Percentiles rank a stretch among this genome's conserved stretches.
Evolutionary conservation across 1,140 invertebrate species (phyloP).

Genomic region (Delia radicum): DNA sequence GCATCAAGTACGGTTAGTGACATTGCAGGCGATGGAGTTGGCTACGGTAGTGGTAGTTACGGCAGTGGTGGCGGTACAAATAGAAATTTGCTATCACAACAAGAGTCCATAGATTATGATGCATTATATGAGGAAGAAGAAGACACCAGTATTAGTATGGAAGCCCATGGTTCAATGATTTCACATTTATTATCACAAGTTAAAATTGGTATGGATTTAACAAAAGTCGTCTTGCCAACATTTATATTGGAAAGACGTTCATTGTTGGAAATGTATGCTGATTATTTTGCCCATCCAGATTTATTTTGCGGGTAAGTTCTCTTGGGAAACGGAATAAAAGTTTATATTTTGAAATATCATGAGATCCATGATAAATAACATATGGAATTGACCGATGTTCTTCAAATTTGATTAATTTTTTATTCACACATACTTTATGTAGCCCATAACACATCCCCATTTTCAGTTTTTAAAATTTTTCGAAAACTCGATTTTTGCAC

Average conservation of each 20-base stretch:
- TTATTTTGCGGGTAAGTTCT: conserved; percentile 85
- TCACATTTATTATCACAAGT: conserved; percentile 93
- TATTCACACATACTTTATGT: no score
- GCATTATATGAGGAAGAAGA: conserved; percentile 87
- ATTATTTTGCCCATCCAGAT: conserved; percentile 97
- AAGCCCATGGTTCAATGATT: conserved; percentile 92
- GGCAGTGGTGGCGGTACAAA: conserved; percentile 53
- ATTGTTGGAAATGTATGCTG: conserved; percentile 95
- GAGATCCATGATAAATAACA: no score
- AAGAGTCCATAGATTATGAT: conserved; percentile 65
- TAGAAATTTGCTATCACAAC: conserved; percentile 32
- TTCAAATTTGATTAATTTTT: no score
- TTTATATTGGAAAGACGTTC: conserved; percentile 95
- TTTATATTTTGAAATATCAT: no score
- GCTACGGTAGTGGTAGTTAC: conserved; percentile 36
- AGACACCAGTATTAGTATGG: conserved; percentile 84
- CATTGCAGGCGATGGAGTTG: background rate
- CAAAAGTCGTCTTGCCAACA: conserved; percentile 95
- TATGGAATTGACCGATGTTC: no score
- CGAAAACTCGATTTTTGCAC: no score
- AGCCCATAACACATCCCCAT: no score
- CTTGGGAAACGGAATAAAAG: no score
- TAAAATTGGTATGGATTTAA: conserved; percentile 97
- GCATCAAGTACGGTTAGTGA: conserved; percentile 30
- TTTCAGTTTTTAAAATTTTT: no score